Conservation (phyloP, 2,797 vertebrate genomes). For the Dryobates pubescens region DNA sequence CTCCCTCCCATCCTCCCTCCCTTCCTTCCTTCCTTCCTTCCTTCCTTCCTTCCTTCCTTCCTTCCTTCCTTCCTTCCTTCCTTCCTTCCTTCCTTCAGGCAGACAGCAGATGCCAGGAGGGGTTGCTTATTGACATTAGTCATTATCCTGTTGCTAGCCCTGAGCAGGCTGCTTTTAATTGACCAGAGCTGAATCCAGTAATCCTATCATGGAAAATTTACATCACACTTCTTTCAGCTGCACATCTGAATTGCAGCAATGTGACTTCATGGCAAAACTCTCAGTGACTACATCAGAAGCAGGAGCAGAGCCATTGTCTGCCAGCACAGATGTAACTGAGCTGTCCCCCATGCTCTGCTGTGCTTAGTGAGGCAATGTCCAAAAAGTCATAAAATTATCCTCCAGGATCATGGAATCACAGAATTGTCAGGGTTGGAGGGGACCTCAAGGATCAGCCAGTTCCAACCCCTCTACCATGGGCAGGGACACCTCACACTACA, state of each 20-base stretch:
- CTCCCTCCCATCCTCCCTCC: not conserved
- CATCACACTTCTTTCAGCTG: conserved; percentile 54
- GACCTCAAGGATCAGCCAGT: no score
- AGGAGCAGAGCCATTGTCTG: conserved; percentile 24
- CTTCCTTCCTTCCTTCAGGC: not conserved
- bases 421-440: no score
- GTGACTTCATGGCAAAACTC: conserved; percentile 29
- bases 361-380: not conserved
- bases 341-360: not conserved
- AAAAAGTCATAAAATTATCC: conserved; percentile 21
- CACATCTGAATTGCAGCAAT: conserved; percentile 42
- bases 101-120: conserved; percentile 49
- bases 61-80: no score
- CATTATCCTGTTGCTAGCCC: conserved; percentile 52
- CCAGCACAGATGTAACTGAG: not conserved
- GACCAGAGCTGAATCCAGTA: conserved; percentile 66
- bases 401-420: not conserved
- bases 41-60: not conserved
- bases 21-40: not conserved
- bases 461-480: no score
- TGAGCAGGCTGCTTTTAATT: conserved; percentile 54
- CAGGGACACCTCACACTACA: no score
- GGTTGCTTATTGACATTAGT: conserved; percentile 51
- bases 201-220: conserved; percentile 61
- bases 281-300: not conserved